Conservation (phyloP, 2,888 invertebrate species). For the Oscheius onirici region DNA sequence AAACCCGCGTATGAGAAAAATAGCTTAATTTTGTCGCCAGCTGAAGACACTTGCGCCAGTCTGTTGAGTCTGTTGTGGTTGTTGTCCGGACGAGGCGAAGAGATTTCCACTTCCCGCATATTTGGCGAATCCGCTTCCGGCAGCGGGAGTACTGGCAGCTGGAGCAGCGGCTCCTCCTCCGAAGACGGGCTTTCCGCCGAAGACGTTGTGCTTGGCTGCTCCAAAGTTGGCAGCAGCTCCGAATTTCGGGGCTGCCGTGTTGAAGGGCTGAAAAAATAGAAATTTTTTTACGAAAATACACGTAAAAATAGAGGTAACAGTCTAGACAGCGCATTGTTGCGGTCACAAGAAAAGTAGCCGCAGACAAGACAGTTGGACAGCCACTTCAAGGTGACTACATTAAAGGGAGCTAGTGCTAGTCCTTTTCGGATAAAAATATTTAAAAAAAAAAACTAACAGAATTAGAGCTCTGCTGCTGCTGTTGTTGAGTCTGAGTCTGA, state of each 20-base stretch:
- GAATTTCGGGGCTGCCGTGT: constrained; percentile 11
- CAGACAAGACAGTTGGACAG: too few relatives aligned
- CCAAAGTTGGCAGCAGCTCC: constrained; percentile 15
- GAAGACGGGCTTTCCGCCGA: constrained; percentile 18
- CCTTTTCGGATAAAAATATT: too few relatives aligned
- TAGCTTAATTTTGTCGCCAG: too few relatives aligned
- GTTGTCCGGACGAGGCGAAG: background rate
- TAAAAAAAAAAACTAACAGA: background rate
- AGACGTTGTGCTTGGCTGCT: background rate
- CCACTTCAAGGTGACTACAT: too few relatives aligned
- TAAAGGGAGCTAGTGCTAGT: too few relatives aligned
- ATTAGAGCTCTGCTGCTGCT: background rate
- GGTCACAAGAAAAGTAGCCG: too few relatives aligned
- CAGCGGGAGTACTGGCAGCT: background rate
- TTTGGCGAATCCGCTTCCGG: constrained; percentile 22
- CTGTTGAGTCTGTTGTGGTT: background rate
- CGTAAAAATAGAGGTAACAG: too few relatives aligned
- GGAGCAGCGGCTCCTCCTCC: background rate
- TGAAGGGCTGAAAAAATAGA: background rate
- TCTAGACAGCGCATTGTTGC: too few relatives aligned
- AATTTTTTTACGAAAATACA: too few relatives aligned
- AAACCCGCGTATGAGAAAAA: too few relatives aligned
- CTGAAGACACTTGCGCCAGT: too few relatives aligned
- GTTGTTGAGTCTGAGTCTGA: background rate
- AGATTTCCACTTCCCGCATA: constrained; percentile 7